A percentile compares a stretch with the other conserved stretches of the same genome.
phyloP scores from a whole-genome alignment of 2,888 invertebrate genomes.

The Pilophorus perplexus region DNA sequence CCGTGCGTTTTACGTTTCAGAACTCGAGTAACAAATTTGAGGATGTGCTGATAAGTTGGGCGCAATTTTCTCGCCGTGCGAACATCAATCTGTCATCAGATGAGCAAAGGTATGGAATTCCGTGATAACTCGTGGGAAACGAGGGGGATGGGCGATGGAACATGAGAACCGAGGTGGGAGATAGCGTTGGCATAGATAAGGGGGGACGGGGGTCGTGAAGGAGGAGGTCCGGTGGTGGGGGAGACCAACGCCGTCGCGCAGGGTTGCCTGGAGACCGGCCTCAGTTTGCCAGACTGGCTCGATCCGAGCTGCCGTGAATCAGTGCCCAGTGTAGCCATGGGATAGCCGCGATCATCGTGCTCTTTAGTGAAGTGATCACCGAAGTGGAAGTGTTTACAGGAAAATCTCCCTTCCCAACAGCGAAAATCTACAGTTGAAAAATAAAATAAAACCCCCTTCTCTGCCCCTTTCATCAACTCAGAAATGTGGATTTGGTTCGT shows the following conservation, averaged over 20 bases:
- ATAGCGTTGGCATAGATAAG: too few species aligned
- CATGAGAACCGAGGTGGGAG: too few species aligned
- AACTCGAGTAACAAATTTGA: too few species aligned
- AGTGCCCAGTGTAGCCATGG: constrained; percentile 7
- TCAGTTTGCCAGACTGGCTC: not conserved
- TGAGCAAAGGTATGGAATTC: too few species aligned
- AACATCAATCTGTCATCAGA: too few species aligned
- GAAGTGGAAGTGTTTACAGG: not conserved
- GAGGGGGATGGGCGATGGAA: too few species aligned
- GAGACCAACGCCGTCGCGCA: not conserved
- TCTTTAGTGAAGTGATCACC: not conserved
- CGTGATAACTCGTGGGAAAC: too few species aligned
- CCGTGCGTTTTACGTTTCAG: too few species aligned
- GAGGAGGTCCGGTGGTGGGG: not conserved
- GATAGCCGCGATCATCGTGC: constrained; percentile 2
- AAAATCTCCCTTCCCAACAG: not conserved
- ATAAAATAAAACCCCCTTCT: not conserved
- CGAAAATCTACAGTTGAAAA: not conserved
- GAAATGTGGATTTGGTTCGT: constrained; percentile 8
- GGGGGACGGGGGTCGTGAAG: not conserved
- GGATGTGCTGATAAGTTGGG: too few species aligned
- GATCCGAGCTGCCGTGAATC: constrained; percentile 5
- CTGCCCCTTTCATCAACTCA: not conserved
- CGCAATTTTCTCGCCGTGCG: too few species aligned
- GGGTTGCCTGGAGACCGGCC: constrained; percentile 22